Percentiles rank a stretch among this genome's conserved stretches.
Conservation (phyloP, 1,140 invertebrate species). For the Drosophila orena region DNA sequence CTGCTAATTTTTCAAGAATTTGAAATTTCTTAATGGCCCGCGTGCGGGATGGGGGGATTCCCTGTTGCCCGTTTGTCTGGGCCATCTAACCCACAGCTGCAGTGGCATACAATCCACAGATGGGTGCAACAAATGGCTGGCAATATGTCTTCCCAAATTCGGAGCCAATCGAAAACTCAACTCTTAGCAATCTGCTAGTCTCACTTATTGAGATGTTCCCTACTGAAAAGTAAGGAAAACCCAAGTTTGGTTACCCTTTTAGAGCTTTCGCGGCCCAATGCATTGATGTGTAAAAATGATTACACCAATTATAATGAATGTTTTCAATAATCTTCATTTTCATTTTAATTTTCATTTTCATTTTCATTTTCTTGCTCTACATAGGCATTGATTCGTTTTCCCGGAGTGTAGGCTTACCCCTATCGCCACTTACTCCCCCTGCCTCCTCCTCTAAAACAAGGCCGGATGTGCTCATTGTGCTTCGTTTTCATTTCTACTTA, state of each 20-base stretch:
- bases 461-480: constrained; percentile 72
- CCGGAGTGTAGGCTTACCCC: constrained; percentile 26
- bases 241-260: no score
- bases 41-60: background rate
- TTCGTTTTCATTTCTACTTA: constrained; percentile 66
- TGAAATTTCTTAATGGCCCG: constrained; percentile 45
- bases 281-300: no score
- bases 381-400: background rate
- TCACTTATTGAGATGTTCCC: no score
- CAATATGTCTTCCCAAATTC: background rate
- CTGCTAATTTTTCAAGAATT: constrained; percentile 64
- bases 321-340: no score
- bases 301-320: no score
- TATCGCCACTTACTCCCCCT: constrained; percentile 25
- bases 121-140: background rate
- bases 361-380: no score
- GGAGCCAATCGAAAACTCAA: no score
- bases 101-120: constrained; percentile 4
- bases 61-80: constrained; percentile 25
- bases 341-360: no score
- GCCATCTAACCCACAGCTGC: constrained; percentile 9
- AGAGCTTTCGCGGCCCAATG: no score
- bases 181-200: no score
- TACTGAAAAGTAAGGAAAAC: no score
- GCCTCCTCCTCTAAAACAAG: constrained; percentile 3